These are phyloP conservation scores for Eueides isabella DNA, from an alignment of 1,140 invertebrate species.

Conservation along the genomic window DNA sequence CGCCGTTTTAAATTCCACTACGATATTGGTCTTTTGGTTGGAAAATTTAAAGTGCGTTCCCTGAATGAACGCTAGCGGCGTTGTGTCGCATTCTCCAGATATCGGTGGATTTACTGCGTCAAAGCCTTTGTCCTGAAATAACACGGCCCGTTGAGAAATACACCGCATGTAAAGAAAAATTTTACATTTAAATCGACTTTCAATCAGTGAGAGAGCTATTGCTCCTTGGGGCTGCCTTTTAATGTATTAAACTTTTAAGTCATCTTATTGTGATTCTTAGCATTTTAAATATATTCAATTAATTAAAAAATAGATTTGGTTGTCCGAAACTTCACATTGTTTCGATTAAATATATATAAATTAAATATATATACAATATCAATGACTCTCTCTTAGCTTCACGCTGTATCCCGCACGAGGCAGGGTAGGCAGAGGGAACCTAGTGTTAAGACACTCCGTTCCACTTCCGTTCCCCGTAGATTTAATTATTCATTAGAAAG, in stretches of 20 bases:
- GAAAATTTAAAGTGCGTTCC: conserved; percentile 66
- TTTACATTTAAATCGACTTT: conserved; percentile 68
- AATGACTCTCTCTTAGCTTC: too few species aligned
- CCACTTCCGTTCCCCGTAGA: too few species aligned
- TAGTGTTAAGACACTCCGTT: too few species aligned
- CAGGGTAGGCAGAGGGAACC: too few species aligned
- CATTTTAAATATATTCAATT: too few species aligned
- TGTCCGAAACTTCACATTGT: too few species aligned
- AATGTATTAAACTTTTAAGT: not conserved
- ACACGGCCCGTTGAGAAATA: conserved; percentile 75
- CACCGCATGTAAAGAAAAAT: conserved; percentile 70
- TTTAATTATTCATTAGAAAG: too few species aligned
- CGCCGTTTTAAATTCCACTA: conserved; percentile 46
- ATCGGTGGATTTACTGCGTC: conserved; percentile 71
- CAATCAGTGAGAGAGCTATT: not conserved
- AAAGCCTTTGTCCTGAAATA: conserved; percentile 73
- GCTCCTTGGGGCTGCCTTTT: not conserved
- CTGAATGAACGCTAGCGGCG: conserved; percentile 55
- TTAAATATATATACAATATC: too few species aligned
- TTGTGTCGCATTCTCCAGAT: conserved; percentile 68
- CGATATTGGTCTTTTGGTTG: conserved; percentile 57
- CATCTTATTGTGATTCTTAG: not conserved
- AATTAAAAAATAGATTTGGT: too few species aligned
- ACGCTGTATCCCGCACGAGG: too few species aligned
- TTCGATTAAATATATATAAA: too few species aligned